A percentile compares a stretch with the other conserved stretches of the same genome.
phyloP scores from a whole-genome alignment of 2,888 invertebrate genomes.

The Heliconius ethilla region DNA sequence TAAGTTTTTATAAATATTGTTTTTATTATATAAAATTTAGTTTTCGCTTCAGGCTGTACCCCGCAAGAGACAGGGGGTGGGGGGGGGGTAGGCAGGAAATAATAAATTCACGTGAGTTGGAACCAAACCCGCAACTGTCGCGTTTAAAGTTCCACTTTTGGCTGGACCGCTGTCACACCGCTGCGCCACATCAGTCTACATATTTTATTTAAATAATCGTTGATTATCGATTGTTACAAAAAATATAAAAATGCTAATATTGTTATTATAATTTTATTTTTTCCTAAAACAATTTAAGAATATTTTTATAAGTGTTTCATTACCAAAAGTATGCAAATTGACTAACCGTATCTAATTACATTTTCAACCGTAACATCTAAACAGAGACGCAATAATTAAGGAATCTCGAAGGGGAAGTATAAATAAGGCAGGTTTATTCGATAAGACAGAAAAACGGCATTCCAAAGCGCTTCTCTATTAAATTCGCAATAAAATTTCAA shows the following conservation, averaged over 20 bases:
- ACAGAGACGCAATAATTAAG: constrained; percentile 16
- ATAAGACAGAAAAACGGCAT: constrained; percentile 20
- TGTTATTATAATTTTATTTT: neutral
- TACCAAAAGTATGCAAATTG: constrained; percentile 10
- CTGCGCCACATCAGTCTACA: too few species aligned
- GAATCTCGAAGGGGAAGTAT: constrained; percentile 21
- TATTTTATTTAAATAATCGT: too few species aligned
- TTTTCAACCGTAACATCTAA: neutral
- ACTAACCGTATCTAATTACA: constrained; percentile 21
- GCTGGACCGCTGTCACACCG: too few species aligned
- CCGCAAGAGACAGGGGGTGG: too few species aligned
- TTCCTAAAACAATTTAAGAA: neutral
- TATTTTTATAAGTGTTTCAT: neutral
- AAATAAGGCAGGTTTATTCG: constrained; percentile 22
- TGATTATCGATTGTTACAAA: too few species aligned
- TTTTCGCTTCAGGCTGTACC: too few species aligned
- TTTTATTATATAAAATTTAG: neutral
- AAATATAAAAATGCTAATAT: too few species aligned
- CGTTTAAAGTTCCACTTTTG: too few species aligned
- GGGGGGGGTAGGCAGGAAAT: neutral
- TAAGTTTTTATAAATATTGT: neutral
- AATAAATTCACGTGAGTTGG: too few species aligned
- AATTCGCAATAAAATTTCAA: constrained; percentile 51
- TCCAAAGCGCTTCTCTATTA: constrained; percentile 30
- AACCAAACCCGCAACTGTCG: too few species aligned